phyloP scores from a whole-genome alignment of 2,888 invertebrate species.

The Drosophila affinis region DNA sequence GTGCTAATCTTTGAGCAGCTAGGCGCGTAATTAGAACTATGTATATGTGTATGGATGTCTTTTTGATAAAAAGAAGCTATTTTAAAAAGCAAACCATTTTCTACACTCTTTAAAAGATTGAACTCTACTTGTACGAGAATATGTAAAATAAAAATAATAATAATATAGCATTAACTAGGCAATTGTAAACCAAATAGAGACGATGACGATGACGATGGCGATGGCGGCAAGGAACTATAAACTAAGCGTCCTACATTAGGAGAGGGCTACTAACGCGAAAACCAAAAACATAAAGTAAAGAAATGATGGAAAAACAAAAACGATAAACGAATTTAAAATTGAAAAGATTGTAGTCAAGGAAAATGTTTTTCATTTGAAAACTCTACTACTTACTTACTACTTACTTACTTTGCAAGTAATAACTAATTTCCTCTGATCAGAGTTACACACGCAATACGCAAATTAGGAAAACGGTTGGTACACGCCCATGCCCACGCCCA shows the following conservation, averaged over 20 bases:
- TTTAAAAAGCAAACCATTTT: slow-evolving; percentile 76
- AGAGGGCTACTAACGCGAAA: slow-evolving; percentile 63
- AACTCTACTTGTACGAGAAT: slow-evolving; percentile 72
- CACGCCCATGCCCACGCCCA: slow-evolving; percentile 37
- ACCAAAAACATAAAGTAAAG: slow-evolving; percentile 40
- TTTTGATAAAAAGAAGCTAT: slow-evolving; percentile 80
- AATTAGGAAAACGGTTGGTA: slow-evolving; percentile 66
- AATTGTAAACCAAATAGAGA: slow-evolving; percentile 52
- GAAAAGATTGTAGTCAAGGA: slow-evolving; percentile 46
- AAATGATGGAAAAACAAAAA: slow-evolving; percentile 31
- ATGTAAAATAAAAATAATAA: slow-evolving; percentile 67
- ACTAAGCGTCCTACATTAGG: slow-evolving; percentile 78
- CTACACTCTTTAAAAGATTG: slow-evolving; percentile 80
- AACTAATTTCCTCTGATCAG: slow-evolving; percentile 67
- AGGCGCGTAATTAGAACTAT: slow-evolving; percentile 72
- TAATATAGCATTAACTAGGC: slow-evolving; percentile 77
- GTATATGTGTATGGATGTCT: slow-evolving; percentile 76
- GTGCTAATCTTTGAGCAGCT: slow-evolving; percentile 71
- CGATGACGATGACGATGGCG: slow-evolving; percentile 7
- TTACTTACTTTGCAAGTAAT: slow-evolving; percentile 56
- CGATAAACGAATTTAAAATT: slow-evolving; percentile 70
- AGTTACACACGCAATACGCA: slow-evolving; percentile 62
- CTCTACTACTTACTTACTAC: slow-evolving; percentile 54
- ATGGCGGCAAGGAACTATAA: slow-evolving; percentile 52
- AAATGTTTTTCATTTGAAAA: slow-evolving; percentile 42